Percentiles rank a stretch among this genome's conserved stretches.
phyloP scores from a whole-genome alignment of 2,888 invertebrate genomes.

The Griposia aprilina region DNA sequence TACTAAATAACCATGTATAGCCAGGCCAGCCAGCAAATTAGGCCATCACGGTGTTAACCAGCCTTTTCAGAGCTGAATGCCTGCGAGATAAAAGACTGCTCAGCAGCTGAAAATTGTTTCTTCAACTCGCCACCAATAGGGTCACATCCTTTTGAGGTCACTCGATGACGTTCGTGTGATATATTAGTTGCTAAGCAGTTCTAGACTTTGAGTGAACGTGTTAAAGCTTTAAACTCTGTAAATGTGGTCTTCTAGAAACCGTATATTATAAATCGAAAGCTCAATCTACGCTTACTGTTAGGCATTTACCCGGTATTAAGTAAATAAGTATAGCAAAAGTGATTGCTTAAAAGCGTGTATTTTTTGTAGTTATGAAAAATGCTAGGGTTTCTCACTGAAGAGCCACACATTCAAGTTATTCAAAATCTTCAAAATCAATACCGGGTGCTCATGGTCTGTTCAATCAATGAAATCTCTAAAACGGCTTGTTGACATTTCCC shows the following conservation, averaged over 20 bases:
- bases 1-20: background rate
- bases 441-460: background rate
- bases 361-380: background rate
- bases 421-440: background rate
- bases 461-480: background rate
- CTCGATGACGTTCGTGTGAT: constrained; percentile 6
- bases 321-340: background rate
- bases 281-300: background rate
- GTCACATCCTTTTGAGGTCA: constrained; percentile 30
- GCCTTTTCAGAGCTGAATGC: constrained; percentile 26
- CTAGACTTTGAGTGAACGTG: constrained; percentile 1
- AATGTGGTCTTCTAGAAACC: too few species aligned
- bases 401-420: background rate
- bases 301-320: background rate
- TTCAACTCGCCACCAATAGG: constrained; percentile 14
- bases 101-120: constrained; percentile 34
- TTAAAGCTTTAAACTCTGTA: background rate
- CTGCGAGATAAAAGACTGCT: constrained; percentile 36
- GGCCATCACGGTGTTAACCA: constrained; percentile 24
- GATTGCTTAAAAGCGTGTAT: background rate
- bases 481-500: background rate
- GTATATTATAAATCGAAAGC: background rate
- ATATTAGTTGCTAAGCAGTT: constrained; percentile 5
- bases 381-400: background rate
- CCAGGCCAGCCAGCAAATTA: constrained; percentile 9